Percentiles rank a stretch among this genome's conserved stretches.
Conservation (phyloP, 2,113 vertebrate species). For the Lagenorhynchus albirostris region DNA sequence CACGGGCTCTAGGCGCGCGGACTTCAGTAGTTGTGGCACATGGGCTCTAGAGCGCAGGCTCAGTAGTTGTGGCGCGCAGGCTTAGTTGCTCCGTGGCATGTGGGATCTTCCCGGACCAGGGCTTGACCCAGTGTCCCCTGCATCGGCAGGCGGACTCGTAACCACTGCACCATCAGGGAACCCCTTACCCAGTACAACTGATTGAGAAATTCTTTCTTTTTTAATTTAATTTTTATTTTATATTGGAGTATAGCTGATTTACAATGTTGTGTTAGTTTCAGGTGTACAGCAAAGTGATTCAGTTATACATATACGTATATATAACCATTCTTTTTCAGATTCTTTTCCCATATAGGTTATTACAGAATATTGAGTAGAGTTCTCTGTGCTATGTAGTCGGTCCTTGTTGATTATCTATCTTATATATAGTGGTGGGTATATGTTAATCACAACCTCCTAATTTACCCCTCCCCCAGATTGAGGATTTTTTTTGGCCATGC, state of each 20-base stretch:
- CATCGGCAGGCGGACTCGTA: too few relatives aligned
- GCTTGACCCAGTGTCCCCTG: too few relatives aligned
- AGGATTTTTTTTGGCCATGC: not conserved
- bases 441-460: not conserved
- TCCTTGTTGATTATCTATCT: not conserved
- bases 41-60: too few relatives aligned
- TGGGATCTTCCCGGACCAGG: too few relatives aligned
- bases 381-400: not conserved
- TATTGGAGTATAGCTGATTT: not conserved
- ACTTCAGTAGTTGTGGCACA: too few relatives aligned
- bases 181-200: too few relatives aligned
- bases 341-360: not conserved
- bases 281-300: not conserved
- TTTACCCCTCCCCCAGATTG: not conserved
- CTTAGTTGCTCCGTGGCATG: too few relatives aligned
- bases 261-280: not conserved
- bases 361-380: not conserved
- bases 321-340: not conserved
- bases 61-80: too few relatives aligned
- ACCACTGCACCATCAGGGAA: too few relatives aligned
- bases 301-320: not conserved
- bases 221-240: not conserved
- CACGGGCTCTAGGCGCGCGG: accelerated
- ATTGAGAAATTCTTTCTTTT: too few relatives aligned
- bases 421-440: not conserved